These are phyloP conservation scores for Euplagia quadripunctaria DNA, from an alignment of 2,888 invertebrate genomes.

Conservation along the genomic window DNA sequence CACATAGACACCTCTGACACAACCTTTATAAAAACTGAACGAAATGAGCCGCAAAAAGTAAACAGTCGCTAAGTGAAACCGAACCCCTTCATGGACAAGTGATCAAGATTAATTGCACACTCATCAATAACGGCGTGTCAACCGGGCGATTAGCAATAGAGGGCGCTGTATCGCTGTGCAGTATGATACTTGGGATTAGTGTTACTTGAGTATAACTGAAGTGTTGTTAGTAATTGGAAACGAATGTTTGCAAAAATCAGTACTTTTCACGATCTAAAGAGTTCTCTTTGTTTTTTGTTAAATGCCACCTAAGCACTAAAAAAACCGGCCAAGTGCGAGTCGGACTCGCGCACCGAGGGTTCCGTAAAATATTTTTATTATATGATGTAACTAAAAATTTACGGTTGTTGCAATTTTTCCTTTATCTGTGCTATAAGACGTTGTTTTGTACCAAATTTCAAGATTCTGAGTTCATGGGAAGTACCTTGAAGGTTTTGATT, in stretches of 20 bases:
- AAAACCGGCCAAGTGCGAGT: too few relatives aligned
- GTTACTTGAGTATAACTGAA: neutral
- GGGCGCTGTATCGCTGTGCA: slow-evolving; percentile 30
- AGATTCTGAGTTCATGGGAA: too few relatives aligned
- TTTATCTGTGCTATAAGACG: too few relatives aligned
- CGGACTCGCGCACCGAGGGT: too few relatives aligned
- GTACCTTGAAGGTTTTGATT: too few relatives aligned
- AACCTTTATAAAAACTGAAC: slow-evolving; percentile 27
- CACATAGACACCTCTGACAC: slow-evolving; percentile 3
- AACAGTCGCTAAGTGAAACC: slow-evolving; percentile 51
- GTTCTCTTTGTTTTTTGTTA: too few relatives aligned
- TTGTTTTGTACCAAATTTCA: too few relatives aligned
- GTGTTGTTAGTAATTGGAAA: slow-evolving; percentile 1
- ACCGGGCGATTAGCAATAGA: slow-evolving; percentile 49
- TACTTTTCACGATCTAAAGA: too few relatives aligned
- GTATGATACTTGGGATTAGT: slow-evolving; percentile 15
- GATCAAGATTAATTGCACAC: slow-evolving; percentile 55
- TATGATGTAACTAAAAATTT: too few relatives aligned
- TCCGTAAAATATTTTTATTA: too few relatives aligned
- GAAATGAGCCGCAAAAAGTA: slow-evolving; percentile 46
- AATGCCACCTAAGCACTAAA: too few relatives aligned
- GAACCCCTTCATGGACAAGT: slow-evolving; percentile 51
- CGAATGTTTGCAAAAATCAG: neutral
- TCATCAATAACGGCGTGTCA: slow-evolving; percentile 55
- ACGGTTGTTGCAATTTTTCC: too few relatives aligned